These are phyloP conservation scores for Euphydryas editha DNA, from an alignment of 2,888 invertebrate species.

Conservation along the genomic window DNA sequence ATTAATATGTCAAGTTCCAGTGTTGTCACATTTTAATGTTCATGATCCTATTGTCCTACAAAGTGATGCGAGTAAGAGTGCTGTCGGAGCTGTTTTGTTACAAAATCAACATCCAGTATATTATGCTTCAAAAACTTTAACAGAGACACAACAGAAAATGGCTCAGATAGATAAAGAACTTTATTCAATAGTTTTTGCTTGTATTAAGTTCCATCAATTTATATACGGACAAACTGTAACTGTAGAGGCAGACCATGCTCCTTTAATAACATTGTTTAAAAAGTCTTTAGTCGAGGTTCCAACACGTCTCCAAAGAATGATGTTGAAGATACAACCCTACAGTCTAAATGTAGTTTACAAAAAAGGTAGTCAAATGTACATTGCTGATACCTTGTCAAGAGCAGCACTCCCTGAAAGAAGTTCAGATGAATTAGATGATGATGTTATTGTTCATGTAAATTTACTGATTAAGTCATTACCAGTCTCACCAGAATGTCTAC, in stretches of 20 bases:
- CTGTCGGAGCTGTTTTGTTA: constrained; percentile 39
- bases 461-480: too few relatives aligned
- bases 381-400: constrained; percentile 41
- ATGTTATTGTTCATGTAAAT: neutral
- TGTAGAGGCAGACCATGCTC: constrained; percentile 31
- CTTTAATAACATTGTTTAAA: constrained; percentile 33
- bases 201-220: constrained; percentile 30
- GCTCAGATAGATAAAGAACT: constrained; percentile 35
- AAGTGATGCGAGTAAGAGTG: constrained; percentile 38
- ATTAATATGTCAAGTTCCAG: neutral
- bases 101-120: constrained; percentile 32
- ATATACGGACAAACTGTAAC: constrained; percentile 21
- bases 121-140: constrained; percentile 32
- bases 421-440: constrained; percentile 37
- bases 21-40: constrained; percentile 10
- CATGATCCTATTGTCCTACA: constrained; percentile 11
- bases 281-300: constrained; percentile 37
- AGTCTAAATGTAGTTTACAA: constrained; percentile 32
- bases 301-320: constrained; percentile 22
- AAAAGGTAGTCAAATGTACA: constrained; percentile 32
- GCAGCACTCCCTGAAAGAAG: constrained; percentile 37
- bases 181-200: constrained; percentile 28
- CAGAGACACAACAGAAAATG: constrained; percentile 25
- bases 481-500: neutral
- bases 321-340: constrained; percentile 37